Percentiles rank a stretch among this genome's conserved stretches.
Conservation (phyloP, 2,797 vertebrate genomes). For the Astyanax mexicanus region DNA sequence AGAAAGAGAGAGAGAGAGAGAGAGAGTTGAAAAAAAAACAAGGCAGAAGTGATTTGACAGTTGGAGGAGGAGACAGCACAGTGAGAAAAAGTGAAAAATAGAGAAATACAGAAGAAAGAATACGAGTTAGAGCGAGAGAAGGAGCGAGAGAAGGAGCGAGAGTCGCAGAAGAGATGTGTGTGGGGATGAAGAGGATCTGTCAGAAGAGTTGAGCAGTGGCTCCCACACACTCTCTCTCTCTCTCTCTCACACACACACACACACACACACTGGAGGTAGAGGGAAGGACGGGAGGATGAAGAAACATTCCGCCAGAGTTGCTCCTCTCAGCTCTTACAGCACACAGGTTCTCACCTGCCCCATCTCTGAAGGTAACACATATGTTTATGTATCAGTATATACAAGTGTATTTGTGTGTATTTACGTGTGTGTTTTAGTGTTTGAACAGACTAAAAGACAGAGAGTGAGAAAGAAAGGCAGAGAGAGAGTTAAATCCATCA, state of each 20-base stretch:
- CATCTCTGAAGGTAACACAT: constrained; percentile 85
- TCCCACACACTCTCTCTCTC: constrained; percentile 43
- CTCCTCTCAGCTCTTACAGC: constrained; percentile 85
- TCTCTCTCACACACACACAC: constrained; percentile 46
- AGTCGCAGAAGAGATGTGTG: constrained; percentile 65
- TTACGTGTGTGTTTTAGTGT: neutral
- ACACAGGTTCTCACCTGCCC: constrained; percentile 84
- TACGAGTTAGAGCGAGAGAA: constrained; percentile 27
- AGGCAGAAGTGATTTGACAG: constrained; percentile 54
- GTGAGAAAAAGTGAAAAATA: constrained; percentile 54
- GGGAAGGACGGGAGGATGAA: constrained; percentile 82
- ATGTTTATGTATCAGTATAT: constrained; percentile 15
- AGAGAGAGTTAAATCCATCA: neutral
- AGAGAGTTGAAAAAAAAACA: constrained; percentile 31
- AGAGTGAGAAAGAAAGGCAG: neutral
- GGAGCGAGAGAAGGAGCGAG: constrained; percentile 35
- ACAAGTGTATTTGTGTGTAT: neutral
- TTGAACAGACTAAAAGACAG: too few species aligned
- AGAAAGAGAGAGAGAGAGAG: constrained; percentile 16
- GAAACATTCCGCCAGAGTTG: constrained; percentile 86
- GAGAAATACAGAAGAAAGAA: constrained; percentile 50
- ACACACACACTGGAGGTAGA: constrained; percentile 55
- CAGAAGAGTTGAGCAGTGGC: constrained; percentile 72
- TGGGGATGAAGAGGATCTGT: constrained; percentile 70
- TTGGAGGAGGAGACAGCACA: constrained; percentile 28